Percentiles rank a stretch among this genome's conserved stretches.
phyloP scores from a whole-genome alignment of 2,113 vertebrate species.

The Panurus biarmicus region DNA sequence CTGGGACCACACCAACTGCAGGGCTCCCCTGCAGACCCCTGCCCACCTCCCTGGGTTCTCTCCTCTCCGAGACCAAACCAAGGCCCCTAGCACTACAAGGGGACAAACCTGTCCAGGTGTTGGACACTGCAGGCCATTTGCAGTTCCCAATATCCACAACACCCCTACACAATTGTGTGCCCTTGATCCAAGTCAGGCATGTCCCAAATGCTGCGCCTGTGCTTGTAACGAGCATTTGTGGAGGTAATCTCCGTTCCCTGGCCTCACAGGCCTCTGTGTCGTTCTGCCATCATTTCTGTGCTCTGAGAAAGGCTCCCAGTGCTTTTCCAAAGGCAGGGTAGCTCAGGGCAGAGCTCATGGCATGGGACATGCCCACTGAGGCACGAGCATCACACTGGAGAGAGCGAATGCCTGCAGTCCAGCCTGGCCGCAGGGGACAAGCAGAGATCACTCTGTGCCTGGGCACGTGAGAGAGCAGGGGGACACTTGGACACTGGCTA shows the following conservation, averaged over 20 bases:
- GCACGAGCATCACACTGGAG: neutral
- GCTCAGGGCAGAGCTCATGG: neutral
- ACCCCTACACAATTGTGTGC: neutral
- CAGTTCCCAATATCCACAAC: neutral
- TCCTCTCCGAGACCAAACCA: neutral
- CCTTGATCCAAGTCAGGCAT: neutral
- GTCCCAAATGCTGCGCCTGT: neutral
- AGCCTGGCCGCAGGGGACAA: fast-evolving
- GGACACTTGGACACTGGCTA: neutral
- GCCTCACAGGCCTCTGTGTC: neutral
- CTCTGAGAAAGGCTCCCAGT: neutral
- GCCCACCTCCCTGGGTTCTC: fast-evolving
- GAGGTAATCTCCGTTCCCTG: neutral
- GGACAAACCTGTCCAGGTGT: neutral
- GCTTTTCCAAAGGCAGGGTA: neutral
- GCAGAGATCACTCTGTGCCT: neutral
- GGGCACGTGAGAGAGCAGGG: fast-evolving
- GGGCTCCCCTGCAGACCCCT: neutral
- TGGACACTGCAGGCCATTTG: fast-evolving
- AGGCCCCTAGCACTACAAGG: neutral
- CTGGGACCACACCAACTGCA: fast-evolving
- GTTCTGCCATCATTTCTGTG: neutral
- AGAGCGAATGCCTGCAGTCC: neutral
- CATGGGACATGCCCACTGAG: neutral
- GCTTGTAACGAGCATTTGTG: neutral